Conservation (phyloP, 2,888 invertebrate genomes). For the Drosophila prostipennis region DNA sequence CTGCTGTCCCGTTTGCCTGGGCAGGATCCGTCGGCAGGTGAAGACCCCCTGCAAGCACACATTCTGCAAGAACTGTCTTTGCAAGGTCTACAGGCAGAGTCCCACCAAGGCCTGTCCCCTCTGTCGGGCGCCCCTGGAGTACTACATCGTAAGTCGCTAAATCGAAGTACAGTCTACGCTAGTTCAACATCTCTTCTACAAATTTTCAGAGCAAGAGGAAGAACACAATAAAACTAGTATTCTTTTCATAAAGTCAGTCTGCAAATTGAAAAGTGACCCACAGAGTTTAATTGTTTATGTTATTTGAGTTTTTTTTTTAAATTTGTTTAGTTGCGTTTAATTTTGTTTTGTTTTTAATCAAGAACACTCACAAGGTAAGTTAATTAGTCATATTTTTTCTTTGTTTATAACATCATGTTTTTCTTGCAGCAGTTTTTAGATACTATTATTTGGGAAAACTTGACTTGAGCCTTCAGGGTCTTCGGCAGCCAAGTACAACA, state of each 20-base stretch:
- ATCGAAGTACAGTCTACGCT: not conserved
- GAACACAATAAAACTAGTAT: conserved; percentile 42
- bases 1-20: conserved; percentile 51
- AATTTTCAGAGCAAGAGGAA: conserved; percentile 39
- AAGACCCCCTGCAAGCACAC: conserved; percentile 53
- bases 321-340: not conserved
- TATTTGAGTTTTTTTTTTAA: not conserved
- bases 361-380: not conserved
- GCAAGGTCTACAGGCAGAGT: conserved; percentile 40
- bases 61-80: conserved; percentile 57
- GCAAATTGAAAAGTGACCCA: not conserved
- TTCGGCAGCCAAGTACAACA: conserved; percentile 28
- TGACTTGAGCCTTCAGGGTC: conserved; percentile 14
- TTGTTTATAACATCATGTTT: too few species aligned
- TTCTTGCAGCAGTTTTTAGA: too few species aligned
- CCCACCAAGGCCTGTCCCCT: conserved; percentile 52
- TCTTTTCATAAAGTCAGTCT: conserved; percentile 37
- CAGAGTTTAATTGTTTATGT: not conserved
- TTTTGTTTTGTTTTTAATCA: not conserved
- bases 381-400: too few species aligned
- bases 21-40: conserved; percentile 44
- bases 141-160: conserved; percentile 56
- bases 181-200: too few species aligned
- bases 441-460: not conserved
- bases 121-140: conserved; percentile 57